Conservation (phyloP, 1,140 invertebrate species). For the Drosophila micromelanica region DNA sequence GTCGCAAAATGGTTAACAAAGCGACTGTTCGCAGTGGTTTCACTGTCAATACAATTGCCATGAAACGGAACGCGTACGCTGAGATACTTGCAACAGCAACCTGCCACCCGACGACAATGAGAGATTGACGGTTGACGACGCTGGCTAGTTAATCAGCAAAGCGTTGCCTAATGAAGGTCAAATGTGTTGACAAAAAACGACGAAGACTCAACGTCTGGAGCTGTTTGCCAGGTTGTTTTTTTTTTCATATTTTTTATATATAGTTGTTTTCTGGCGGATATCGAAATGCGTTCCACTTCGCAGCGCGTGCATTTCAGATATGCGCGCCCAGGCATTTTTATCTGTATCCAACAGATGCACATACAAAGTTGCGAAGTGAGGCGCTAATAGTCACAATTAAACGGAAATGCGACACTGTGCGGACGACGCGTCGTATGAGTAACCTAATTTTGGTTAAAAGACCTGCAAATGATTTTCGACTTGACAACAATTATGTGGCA, state of each 20-base stretch:
- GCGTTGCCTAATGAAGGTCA: constrained; percentile 62
- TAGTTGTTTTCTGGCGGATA: constrained; percentile 38
- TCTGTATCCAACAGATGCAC: constrained; percentile 39
- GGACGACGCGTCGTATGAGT: constrained; percentile 38
- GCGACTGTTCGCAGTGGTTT: constrained; percentile 21
- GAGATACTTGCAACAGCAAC: constrained; percentile 32
- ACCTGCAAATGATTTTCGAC: constrained; percentile 31
- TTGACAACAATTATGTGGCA: constrained; percentile 8
- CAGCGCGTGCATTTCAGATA: constrained; percentile 51
- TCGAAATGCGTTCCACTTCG: constrained; percentile 56
- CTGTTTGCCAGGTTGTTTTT: constrained; percentile 3
- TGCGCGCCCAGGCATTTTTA: not conserved
- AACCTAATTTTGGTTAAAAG: constrained; percentile 35
- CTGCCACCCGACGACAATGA: constrained; percentile 1
- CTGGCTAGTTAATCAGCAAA: constrained; percentile 47
- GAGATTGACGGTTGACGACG: constrained; percentile 29
- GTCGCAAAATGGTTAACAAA: constrained; percentile 13
- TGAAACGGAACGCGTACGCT: constrained; percentile 17
- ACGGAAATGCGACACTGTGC: constrained; percentile 21
- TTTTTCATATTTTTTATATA: not conserved
- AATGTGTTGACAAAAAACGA: constrained; percentile 54
- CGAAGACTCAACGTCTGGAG: not conserved
- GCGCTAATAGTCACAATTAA: constrained; percentile 36
- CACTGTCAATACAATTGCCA: constrained; percentile 41
- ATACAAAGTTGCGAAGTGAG: not conserved